Base-by-base conservation (phyloP, 2,888 invertebrate species). In the Sesia apiformis region DNA sequence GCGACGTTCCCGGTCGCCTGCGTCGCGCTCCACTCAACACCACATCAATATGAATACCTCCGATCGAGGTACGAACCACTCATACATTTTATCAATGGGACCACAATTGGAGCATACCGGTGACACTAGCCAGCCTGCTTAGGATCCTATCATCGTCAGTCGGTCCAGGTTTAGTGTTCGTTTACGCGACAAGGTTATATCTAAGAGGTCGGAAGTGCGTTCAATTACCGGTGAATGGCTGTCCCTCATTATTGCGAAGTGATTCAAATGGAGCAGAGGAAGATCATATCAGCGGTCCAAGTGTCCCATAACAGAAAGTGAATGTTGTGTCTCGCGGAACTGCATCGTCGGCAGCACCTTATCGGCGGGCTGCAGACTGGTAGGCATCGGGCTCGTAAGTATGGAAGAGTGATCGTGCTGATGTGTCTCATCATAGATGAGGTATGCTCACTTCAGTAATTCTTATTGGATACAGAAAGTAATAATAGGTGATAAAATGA, bases 1-100 rank as follows among this genome's bases (percentile, higher is more conserved):
- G 85, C 82, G 83, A 81, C 83, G 82, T 78, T 80, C 79, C 69
- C 83, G 83, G 84, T 81, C 78, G 82, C 81, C 74, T 83, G 77
- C 72, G 76, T 67, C 76, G 80, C 80, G 80, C 81, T 78, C 73
- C 69, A 61, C 69, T 65, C 76, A 66, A 69, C 73, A 69, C 64
- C 66, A 63, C 74, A 65, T 55, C 82, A 81, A 74, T 70, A 88
- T 88, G 88, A 86, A 78, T 74, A 79, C 81, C 84, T 81, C 87
- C 75, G 85, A 84, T 63, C 75, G 78, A 82, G 83, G 83, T 83
- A 83, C 79, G 78, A 43, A 39, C 38, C 67, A 68, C 68, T 72
- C 69, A 77, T 74, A 68, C 64, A 72, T 74, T 70, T 70, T 70
- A 63, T 63, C 62, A 61, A 58, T 61, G 59, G 60, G 23, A 23